Base-by-base conservation (phyloP, 2,113 vertebrate species). In the Seriola dumerili region DNA sequence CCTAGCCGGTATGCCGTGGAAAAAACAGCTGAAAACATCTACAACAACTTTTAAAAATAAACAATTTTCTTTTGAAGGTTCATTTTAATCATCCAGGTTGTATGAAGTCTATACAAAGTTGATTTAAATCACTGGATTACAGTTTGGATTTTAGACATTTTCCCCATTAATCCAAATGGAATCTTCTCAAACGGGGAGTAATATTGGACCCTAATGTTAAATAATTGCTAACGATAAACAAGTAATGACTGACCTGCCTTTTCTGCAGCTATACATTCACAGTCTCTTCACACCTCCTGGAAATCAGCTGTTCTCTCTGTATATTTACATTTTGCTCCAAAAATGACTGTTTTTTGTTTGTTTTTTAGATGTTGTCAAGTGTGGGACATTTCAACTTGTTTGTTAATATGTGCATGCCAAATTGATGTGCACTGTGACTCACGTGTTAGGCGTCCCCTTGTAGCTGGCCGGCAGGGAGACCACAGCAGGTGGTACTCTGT, bases 401-500 rank as follows among this genome's bases (percentile, higher is more conserved):
- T 29, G 12, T 70, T 17, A 50, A 38, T 29, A 4, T 25, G 25
- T 12, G n/a, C 52, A 8, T 8, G 63, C 11, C 36, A 58, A 55
- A 50, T 3, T 13, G 42, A 40, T 23, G 38, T 1, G 9, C 6
- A 5, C 10, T 57, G 44, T 9, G 25, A 94, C 94, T 94, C 84
- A 96, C 95, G 29, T 94, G 90, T 76, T 92, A 5, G 94, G 82
- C 0, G 87, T 85, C 32, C 50, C 91, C 67, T 91, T 94, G 78
- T 94, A 94, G 84, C 50, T 86, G 77, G 91, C 68, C 0, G 95
- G 92, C 64, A 94, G 85, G 3, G 94, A 94, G 57, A 95, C 89
- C 19, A 89, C 91, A 14, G 89, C 76, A 1, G 93, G 92, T 0
- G 70, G 80, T 5, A 82, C 75, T 61, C 74, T 62, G 83, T 58